Evolutionary conservation across 2,888 invertebrate genomes (phyloP), one percentile per base, ranked within the genome.

Genomic region (Chloroclysta siterata): DNA sequence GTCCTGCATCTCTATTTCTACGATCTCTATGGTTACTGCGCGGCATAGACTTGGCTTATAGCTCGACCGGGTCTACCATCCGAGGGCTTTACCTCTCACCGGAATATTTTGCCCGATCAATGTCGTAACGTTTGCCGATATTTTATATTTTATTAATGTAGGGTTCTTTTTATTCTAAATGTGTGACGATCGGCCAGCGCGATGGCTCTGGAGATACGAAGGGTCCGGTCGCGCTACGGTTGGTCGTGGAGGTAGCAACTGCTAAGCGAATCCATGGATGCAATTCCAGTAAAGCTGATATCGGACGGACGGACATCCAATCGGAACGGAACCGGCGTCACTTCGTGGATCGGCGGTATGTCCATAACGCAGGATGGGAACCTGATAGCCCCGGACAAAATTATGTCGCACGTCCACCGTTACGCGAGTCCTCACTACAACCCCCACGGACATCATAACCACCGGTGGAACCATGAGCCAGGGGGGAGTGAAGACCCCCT

Each of bases 21-120:
- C 93, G 93, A 93, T 93, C 90, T 93, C 93, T 93, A 93, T 93
- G 93, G 93, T 93, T 93, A 93, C 93, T 92, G 93, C 91, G 93
- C 89, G 93, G 93, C 93, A 90, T 92, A 93, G 90, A 89, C 82
- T 87, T 91, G 88, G 93, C 93, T 92, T 92, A 86, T 90, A 90
- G 88, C 88, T 86, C 85, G 80, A 82, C 79, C 82, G 85, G 85
- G 84, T 85, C 82, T 85, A 83, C 85, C 85, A 84, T 82, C 78
- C 78, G 82, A 81, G 84, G 84, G 89, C 87, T 87, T 89, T 85
- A 51, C 53, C 56, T 68, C 66, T 69, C 65, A 88, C 81, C 79
- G 79, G 80, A 79, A 78, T 78, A 77, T 83, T 83, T 82, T 88
- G 89, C 84, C 84, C 84, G 84, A 84, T 88, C 78, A 84, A 84